Conservation (phyloP, 2,888 invertebrate species). For the Pammene aurita region DNA sequence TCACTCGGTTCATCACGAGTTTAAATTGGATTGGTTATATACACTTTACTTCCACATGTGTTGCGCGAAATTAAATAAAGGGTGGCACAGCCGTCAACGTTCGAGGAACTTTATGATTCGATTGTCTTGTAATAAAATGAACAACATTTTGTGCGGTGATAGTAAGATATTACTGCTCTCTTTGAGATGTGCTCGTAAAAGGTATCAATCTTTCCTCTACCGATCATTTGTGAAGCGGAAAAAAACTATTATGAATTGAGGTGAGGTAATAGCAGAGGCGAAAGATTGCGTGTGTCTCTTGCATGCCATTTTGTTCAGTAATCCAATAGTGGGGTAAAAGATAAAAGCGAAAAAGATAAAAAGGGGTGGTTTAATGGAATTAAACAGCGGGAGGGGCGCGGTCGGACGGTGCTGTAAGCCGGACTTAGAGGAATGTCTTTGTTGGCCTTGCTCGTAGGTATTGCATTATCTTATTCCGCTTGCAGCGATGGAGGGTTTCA, state of each 20-base stretch:
- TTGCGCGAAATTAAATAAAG: slow-evolving; percentile 59
- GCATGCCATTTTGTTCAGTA: slow-evolving; percentile 78
- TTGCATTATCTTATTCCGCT: slow-evolving; percentile 40
- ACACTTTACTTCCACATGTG: slow-evolving; percentile 55
- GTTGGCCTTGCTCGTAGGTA: slow-evolving; percentile 57
- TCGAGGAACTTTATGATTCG: slow-evolving; percentile 26
- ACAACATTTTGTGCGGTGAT: slow-evolving; percentile 18
- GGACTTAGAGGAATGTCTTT: slow-evolving; percentile 78
- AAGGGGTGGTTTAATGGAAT: slow-evolving; percentile 83
- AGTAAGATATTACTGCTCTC: slow-evolving; percentile 21
- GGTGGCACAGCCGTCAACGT: slow-evolving; percentile 36
- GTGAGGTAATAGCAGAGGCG: slow-evolving; percentile 64
- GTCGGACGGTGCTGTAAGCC: slow-evolving; percentile 63
- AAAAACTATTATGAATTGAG: slow-evolving; percentile 62
- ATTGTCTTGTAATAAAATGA: slow-evolving; percentile 33
- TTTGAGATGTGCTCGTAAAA: slow-evolving; percentile 23
- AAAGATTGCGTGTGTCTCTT: slow-evolving; percentile 78
- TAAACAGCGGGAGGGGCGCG: slow-evolving; percentile 70
- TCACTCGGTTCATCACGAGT: slow-evolving; percentile 55
- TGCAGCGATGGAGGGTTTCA: slow-evolving; percentile 31
- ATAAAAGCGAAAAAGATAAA: slow-evolving; percentile 80
- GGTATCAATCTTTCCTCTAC: slow-evolving; percentile 13
- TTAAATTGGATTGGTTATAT: slow-evolving; percentile 61
- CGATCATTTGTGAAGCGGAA: slow-evolving; percentile 45
- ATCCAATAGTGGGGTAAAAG: slow-evolving; percentile 78